Conservation (phyloP, 1,140 invertebrate genomes). For the Agraylea sexmaculata region DNA sequence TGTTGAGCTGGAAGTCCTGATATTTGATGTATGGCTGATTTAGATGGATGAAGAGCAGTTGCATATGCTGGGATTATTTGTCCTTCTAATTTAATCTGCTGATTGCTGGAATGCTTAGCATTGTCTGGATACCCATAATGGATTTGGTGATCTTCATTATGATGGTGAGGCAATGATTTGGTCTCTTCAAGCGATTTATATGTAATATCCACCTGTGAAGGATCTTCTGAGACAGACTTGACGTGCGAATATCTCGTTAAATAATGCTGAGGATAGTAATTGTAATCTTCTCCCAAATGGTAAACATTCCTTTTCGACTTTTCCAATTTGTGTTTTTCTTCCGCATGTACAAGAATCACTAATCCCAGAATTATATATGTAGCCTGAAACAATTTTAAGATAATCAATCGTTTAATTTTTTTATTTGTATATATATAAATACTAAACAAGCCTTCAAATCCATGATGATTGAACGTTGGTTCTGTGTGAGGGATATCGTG, state of each 20-base stretch:
- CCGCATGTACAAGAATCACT: too few species aligned
- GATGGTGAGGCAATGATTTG: background rate
- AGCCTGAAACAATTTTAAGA: too few species aligned
- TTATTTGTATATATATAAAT: too few species aligned
- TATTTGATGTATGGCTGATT: constrained; percentile 2
- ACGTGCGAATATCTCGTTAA: constrained; percentile 10
- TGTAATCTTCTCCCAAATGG: constrained; percentile 15
- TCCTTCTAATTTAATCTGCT: constrained; percentile 5
- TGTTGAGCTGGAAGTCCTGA: constrained; percentile 5
- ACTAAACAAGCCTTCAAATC: too few species aligned
- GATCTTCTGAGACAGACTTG: constrained; percentile 7
- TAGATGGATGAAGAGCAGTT: constrained; percentile 6
- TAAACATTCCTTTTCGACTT: constrained; percentile 17
- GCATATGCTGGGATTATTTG: constrained; percentile 4
- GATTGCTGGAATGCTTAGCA: constrained; percentile 8
- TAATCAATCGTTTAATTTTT: too few species aligned
- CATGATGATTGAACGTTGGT: too few species aligned
- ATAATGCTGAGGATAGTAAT: constrained; percentile 13
- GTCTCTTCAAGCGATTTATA: constrained; percentile 7
- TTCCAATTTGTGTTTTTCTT: too few species aligned
- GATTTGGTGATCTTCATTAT: constrained; percentile 4
- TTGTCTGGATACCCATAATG: constrained; percentile 5
- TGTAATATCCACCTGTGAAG: constrained; percentile 14
- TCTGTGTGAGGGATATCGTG: too few species aligned
- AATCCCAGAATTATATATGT: too few species aligned